Evolutionary conservation across 2,797 vertebrate species (phyloP).

Genomic region (Dendrocincla fuliginosa): DNA sequence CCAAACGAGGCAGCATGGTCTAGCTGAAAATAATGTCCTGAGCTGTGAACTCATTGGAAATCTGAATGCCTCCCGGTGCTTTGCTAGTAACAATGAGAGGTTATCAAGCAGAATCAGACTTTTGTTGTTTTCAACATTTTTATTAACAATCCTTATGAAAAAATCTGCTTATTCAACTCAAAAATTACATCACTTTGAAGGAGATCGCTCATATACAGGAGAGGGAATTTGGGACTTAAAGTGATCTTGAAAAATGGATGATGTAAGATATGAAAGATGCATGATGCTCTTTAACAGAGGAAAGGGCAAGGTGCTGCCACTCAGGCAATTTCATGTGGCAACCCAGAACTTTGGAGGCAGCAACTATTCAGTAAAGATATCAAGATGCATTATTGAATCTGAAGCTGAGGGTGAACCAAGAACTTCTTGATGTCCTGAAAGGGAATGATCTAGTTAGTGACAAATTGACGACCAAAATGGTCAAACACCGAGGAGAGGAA

Average conservation of each 20-base stretch:
- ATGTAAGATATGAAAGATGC: not conserved
- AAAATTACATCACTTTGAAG: not conserved
- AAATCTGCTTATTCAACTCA: not conserved
- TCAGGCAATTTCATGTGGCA: not conserved
- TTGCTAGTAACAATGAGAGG: not conserved
- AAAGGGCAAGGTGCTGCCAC: not conserved
- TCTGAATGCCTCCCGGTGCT: not conserved
- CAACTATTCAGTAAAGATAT: not conserved
- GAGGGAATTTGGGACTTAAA: not conserved
- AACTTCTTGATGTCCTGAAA: not conserved
- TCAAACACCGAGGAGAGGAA: not conserved
- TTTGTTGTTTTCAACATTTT: not conserved
- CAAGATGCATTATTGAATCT: not conserved
- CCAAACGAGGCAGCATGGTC: rapidly evolving
- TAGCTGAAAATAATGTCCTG: not conserved
- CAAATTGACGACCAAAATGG: not conserved
- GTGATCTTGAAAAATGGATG: not conserved
- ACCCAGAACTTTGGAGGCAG: not conserved
- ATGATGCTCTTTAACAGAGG: not conserved
- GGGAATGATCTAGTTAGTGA: not conserved
- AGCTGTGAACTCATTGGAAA: not conserved
- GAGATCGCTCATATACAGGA: not conserved
- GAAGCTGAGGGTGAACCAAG: not conserved
- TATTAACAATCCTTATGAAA: not conserved
- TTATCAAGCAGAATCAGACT: not conserved